Evolutionary conservation across 2,888 invertebrate genomes (phyloP).

Genomic region (Meteorus colon): DNA sequence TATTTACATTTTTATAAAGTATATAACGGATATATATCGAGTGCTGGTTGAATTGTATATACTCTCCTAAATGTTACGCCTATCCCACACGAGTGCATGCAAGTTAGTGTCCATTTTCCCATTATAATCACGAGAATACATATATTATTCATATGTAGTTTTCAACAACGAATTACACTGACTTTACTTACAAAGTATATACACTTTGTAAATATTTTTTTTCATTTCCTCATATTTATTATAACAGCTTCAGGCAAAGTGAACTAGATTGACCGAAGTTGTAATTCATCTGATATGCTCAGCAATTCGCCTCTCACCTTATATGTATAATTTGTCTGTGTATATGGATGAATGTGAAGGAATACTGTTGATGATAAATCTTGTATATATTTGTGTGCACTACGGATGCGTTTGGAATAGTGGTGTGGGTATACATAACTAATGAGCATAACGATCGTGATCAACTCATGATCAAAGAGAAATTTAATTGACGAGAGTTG

Average conservation of each 20-base stretch:
- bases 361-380: neutral
- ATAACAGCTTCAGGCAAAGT: conserved; percentile 5
- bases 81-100: conserved; percentile 59
- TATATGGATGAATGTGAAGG: neutral
- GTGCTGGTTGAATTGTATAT: neutral
- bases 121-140: neutral
- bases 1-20: neutral
- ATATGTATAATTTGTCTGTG: neutral
- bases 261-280: conserved; percentile 28
- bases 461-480: conserved; percentile 47
- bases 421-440: neutral
- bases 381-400: neutral
- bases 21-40: conserved; percentile 19
- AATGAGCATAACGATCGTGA: conserved; percentile 7
- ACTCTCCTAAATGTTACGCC: conserved; percentile 66
- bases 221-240: neutral
- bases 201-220: neutral
- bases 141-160: neutral
- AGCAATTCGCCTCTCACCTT: conserved; percentile 26
- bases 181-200: neutral
- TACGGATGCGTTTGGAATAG: neutral
- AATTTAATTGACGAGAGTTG: conserved; percentile 49
- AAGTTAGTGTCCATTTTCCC: conserved; percentile 29
- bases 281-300: neutral
- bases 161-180: conserved; percentile 26